Percentiles rank a stretch among this genome's conserved stretches.
These are phyloP conservation scores for Oreotrochilus melanogaster DNA, from an alignment of 2,113 vertebrate species.

Conservation along the genomic window DNA sequence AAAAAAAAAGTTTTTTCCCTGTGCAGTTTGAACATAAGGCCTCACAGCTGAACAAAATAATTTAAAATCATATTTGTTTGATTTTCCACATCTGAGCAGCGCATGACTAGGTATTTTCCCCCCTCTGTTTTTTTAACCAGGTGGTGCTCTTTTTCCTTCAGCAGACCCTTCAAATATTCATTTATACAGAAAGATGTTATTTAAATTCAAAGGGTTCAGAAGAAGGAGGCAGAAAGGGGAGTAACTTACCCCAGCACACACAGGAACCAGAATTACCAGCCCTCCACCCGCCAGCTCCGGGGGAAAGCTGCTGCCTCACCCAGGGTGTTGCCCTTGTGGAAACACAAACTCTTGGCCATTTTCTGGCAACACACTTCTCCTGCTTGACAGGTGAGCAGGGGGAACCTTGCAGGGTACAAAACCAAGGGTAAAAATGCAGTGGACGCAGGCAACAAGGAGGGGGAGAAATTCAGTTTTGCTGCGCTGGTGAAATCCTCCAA, in stretches of 20 bases:
- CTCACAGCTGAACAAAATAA: not conserved
- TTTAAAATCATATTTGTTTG: constrained; percentile 16
- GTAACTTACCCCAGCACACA: not conserved
- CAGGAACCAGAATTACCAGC: constrained; percentile 57
- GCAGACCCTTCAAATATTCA: not conserved
- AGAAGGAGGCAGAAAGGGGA: not conserved
- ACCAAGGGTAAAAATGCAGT: not conserved
- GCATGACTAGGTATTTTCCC: not conserved
- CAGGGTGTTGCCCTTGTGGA: not conserved
- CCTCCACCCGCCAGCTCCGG: not conserved
- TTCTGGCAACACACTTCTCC: not conserved
- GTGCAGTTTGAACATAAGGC: not conserved
- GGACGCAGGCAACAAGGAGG: not conserved
- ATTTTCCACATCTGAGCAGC: constrained; percentile 25
- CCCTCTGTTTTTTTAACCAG: not conserved
- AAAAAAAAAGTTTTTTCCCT: not conserved
- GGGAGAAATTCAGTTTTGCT: not conserved
- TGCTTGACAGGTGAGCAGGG: not conserved
- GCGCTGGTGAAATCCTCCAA: not conserved
- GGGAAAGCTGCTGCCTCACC: not conserved
- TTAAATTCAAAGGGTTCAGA: not conserved
- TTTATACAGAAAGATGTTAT: not conserved
- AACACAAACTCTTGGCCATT: not conserved
- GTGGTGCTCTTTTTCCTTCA: not conserved
- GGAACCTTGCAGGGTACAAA: not conserved